Base-by-base conservation (phyloP, 2,888 invertebrate species). In the Drosophila ezoana region DNA sequence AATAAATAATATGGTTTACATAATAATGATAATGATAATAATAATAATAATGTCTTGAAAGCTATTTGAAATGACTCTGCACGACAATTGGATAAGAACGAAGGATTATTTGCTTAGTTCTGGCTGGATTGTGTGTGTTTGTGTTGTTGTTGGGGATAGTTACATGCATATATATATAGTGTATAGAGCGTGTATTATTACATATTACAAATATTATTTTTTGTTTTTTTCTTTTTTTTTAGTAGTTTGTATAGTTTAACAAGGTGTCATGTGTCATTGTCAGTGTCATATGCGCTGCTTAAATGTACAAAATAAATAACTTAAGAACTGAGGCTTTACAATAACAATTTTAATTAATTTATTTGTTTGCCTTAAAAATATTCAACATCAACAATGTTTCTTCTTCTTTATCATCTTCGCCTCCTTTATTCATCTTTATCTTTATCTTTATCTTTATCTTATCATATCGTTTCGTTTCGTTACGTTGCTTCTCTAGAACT, bases 331-430 rank as follows among this genome's bases (percentile, higher is more conserved):
- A 84, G 79, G 72, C 74, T 84, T 85, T 79, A 83, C 86, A 86
- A 79, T 83, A 83, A 83, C 83, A 83, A 83, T 86, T 86, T 76
- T 67, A 85, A 85, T 85, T 82, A 82, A 79, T 75, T 74, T 74
- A 65, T 74, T 57, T 48, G 70, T 81, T 81, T 68, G 72, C 64
- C 85, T 85, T 85, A 85, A 85, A 85, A 85, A 73, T 85, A 85
- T 85, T 85, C 72, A 85, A 85, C 85, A 84, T 85, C 72, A 85
- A 85, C 85, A 85, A 87, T 87, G 80, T 87, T 81, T 67, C 41
- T 53, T 62, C 66, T 56, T 52, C n/a, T n/a, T n/a, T n/a, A n/a
- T n/a, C 28, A 28, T 62, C 38, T 28, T 28, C 28, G 2, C 59
- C 38, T 59, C 14, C 44, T 28, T 48, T 65, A 53, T 54, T 23